A percentile compares a stretch with the other conserved stretches of the same genome.
These are phyloP conservation scores for Crotalus helleri DNA, from an alignment of 2,113 vertebrate species.

Conservation along the genomic window DNA sequence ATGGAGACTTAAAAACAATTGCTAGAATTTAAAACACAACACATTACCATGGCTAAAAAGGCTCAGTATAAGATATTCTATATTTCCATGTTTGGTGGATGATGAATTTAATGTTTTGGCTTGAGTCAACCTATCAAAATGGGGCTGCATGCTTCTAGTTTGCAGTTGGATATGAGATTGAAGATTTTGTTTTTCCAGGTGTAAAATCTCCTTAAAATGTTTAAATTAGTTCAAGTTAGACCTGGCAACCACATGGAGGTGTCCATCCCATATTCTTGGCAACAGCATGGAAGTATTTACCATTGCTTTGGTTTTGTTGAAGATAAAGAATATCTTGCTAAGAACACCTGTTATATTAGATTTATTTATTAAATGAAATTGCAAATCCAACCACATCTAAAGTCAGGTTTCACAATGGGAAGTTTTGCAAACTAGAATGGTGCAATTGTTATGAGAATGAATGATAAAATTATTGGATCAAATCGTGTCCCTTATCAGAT, in stretches of 20 bases:
- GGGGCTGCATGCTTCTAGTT: neutral
- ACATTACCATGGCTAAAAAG: neutral
- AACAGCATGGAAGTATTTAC: neutral
- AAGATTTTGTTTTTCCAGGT: neutral
- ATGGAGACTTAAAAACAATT: neutral
- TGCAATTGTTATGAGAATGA: neutral
- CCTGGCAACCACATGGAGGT: neutral
- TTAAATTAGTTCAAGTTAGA: neutral
- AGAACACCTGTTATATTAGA: neutral
- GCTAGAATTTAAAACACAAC: neutral
- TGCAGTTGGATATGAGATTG: neutral
- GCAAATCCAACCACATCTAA: neutral
- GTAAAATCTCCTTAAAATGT: neutral
- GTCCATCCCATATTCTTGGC: neutral
- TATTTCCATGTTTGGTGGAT: neutral
- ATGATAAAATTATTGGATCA: neutral
- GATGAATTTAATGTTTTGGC: neutral
- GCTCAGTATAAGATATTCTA: neutral
- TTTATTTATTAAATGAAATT: neutral
- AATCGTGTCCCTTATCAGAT: too few species aligned
- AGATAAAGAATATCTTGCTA: neutral
- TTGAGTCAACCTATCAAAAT: neutral
- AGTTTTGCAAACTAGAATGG: neutral
- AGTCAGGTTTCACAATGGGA: neutral
- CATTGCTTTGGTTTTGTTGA: neutral